Evolutionary conservation across 1,140 invertebrate species (phyloP).

Genomic region (Dendrolimus punctatus): DNA sequence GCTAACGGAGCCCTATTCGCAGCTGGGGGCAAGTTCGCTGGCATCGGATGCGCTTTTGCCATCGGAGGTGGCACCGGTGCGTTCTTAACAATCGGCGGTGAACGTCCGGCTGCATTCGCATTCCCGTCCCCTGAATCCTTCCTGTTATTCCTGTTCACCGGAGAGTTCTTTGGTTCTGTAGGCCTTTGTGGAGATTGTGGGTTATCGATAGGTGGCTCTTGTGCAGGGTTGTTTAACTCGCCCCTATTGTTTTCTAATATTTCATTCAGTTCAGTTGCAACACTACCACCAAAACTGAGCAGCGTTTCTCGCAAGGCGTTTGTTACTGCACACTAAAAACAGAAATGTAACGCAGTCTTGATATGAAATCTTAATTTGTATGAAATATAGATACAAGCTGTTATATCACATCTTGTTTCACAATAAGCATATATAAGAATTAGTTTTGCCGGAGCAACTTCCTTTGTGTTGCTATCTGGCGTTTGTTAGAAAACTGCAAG

Average conservation of each 20-base stretch:
- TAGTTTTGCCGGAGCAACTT: no score
- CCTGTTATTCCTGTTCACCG: conserved; percentile 10
- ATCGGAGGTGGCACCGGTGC: conserved; percentile 11
- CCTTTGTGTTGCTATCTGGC: no score
- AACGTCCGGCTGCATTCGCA: neutral
- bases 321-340: conserved; percentile 58
- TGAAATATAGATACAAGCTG: no score
- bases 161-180: conserved; percentile 17
- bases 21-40: conserved; percentile 28
- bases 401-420: no score
- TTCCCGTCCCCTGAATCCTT: conserved; percentile 10
- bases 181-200: conserved; percentile 12
- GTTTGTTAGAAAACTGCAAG: no score
- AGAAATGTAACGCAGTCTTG: conserved; percentile 3
- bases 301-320: conserved; percentile 63
- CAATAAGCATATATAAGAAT: no score
- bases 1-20: neutral
- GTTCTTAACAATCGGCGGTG: neutral
- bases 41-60: conserved; percentile 34
- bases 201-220: conserved; percentile 1
- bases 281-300: conserved; percentile 56
- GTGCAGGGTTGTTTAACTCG: conserved; percentile 7
- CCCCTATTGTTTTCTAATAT: conserved; percentile 29
- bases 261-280: conserved; percentile 49
- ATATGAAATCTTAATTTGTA: no score